Evolutionary conservation across 2,113 vertebrate species (phyloP).

Genomic region (Macrotus californicus): DNA sequence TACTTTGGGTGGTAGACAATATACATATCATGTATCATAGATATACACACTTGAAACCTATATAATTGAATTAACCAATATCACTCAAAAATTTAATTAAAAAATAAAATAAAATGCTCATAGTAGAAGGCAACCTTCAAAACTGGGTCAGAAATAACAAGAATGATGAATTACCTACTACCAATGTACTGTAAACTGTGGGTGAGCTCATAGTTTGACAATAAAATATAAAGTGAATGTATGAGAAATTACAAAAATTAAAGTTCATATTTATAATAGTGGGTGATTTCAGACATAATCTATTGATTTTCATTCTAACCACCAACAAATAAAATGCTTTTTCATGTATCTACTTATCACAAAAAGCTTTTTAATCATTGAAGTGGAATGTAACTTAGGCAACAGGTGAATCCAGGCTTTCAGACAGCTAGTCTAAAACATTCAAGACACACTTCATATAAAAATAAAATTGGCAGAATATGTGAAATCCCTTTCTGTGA

Average conservation of each 20-base stretch:
- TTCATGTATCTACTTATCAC: not conserved
- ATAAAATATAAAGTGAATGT: not conserved
- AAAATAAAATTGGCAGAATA: conserved; percentile 17
- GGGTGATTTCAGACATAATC: not conserved
- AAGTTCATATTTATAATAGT: not conserved
- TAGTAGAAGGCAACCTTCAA: not conserved
- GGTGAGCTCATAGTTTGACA: not conserved
- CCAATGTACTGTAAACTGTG: not conserved
- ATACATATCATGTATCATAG: not conserved
- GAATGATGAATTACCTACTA: not conserved
- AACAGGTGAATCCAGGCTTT: not conserved
- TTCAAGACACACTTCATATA: not conserved
- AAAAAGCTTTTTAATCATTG: not conserved
- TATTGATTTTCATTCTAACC: not conserved
- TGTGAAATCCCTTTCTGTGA: not conserved
- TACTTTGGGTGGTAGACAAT: not conserved
- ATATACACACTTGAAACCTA: not conserved
- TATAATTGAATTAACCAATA: not conserved
- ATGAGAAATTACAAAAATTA: not conserved
- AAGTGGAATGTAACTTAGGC: not conserved
- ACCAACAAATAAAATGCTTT: not conserved
- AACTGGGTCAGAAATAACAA: not conserved
- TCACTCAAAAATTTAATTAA: not conserved
- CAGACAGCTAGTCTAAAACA: not conserved
- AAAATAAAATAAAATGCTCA: not conserved